Evolutionary conservation across 2,113 vertebrate genomes (phyloP).

Genomic region (Notothenia rossii): DNA sequence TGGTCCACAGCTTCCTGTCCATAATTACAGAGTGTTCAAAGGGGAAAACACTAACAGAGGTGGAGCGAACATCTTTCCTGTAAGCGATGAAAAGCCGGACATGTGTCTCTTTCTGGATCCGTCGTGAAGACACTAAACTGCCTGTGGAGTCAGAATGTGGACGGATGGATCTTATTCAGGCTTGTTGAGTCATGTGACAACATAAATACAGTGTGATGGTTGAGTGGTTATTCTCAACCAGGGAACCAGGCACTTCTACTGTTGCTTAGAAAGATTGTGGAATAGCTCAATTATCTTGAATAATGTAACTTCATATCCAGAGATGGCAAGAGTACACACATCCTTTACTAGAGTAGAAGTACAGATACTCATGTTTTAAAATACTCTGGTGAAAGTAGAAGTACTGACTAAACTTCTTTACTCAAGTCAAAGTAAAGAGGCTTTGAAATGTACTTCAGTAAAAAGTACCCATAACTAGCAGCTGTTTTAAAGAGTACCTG

Average conservation of each 20-base stretch:
- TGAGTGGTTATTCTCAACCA: not conserved
- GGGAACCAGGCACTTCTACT: not conserved
- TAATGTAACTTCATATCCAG: not conserved
- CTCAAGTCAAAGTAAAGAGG: too few relatives aligned
- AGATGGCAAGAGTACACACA: too few relatives aligned
- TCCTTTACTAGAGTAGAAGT: too few relatives aligned
- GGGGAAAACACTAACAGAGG: slow-evolving; percentile 46
- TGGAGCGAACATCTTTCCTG: slow-evolving; percentile 33
- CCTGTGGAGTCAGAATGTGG: not conserved
- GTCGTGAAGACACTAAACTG: too few relatives aligned
- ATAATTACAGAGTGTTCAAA: slow-evolving; percentile 70
- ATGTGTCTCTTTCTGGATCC: not conserved
- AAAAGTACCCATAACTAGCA: too few relatives aligned
- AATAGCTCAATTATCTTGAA: not conserved
- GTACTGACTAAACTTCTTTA: too few relatives aligned
- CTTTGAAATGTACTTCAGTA: too few relatives aligned
- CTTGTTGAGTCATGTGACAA: slow-evolving; percentile 8
- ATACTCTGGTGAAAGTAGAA: too few relatives aligned
- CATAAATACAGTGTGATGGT: not conserved
- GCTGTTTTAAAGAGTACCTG: too few relatives aligned
- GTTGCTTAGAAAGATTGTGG: not conserved
- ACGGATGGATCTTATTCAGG: not conserved
- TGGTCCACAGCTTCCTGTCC: slow-evolving; percentile 69
- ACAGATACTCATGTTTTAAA: too few relatives aligned
- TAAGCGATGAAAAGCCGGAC: slow-evolving; percentile 28